Evolutionary conservation across 1,140 invertebrate genomes (phyloP), one percentile per base, ranked within the genome.

Genomic region (Copidosoma floridanum): DNA sequence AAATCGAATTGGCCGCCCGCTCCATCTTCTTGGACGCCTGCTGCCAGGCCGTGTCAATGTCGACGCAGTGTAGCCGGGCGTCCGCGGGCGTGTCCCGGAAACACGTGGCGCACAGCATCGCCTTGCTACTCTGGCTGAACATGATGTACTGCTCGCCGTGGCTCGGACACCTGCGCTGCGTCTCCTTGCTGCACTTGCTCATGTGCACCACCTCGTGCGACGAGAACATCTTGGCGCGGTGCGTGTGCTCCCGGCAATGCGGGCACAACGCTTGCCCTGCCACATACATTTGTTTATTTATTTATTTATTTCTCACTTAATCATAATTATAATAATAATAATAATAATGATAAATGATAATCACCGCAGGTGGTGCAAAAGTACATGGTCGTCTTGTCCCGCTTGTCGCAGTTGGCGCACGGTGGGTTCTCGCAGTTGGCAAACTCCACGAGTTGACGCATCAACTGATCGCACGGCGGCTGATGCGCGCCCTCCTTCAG

Each of bases 191-290:
- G 65, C 86, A 86, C 68, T 88, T 88, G 11, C 85, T 85, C 83
- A 89, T 87, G 65, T 86, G 86, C 7, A 89, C 82, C 10, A 89
- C 84, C 46, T 89, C 87, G 71, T 89, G 88, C 20, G 82, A 79
- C 1, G 87, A 85, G 70, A 89, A 89, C 88, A 89, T 89, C 72
- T 88, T 88, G 1, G 88, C 87, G 26, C 86, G 76, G 66, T 89
- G 87, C 3, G 88, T 89, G 65, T 88, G 85, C 65, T 89, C 87
- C 44, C 87, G 76, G 69, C 88, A 89, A 65, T 84, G 82, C 14
- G 81, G 83, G 73, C 88, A 89, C 18, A 89, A 72, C 12, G 86
- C 86, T 81, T 89, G 87, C 54, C 87, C 87, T 89, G 73, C 7
- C 18, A 43, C n/a, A n/a, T n/a, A n/a, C n/a, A n/a, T n/a, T n/a